Percentiles rank a stretch among this genome's conserved stretches.
phyloP scores from a whole-genome alignment of 2,888 invertebrate genomes.

The Eupithecia dodoneata region DNA sequence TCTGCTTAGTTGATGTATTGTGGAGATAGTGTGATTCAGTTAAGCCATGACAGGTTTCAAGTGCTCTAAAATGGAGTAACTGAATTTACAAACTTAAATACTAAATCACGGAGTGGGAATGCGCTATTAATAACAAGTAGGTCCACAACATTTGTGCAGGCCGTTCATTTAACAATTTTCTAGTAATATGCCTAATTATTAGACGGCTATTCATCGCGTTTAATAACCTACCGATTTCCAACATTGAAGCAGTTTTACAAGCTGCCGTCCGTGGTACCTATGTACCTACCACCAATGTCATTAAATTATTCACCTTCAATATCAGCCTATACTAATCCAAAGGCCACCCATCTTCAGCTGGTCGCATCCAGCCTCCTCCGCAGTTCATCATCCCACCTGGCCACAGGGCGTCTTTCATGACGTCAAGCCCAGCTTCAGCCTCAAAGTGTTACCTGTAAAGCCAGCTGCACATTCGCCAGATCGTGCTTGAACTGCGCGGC shows the following conservation, averaged over 20 bases:
- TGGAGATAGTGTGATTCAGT: not conserved
- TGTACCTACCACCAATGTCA: too few relatives aligned
- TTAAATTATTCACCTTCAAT: too few relatives aligned
- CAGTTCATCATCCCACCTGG: not conserved
- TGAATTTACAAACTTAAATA: not conserved
- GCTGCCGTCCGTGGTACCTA: too few relatives aligned
- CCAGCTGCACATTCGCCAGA: conserved; percentile 76
- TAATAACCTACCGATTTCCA: too few relatives aligned
- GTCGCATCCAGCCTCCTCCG: not conserved
- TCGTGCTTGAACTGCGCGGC: conserved; percentile 83
- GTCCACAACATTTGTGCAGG: too few relatives aligned
- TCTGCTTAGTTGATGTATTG: too few relatives aligned
- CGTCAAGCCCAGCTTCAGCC: not conserved
- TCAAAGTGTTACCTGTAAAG: conserved; percentile 68
- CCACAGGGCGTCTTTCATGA: not conserved
- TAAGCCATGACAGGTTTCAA: not conserved
- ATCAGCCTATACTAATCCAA: too few relatives aligned
- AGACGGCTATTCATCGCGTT: too few relatives aligned
- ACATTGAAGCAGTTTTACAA: too few relatives aligned
- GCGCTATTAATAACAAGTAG: not conserved
- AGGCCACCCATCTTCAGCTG: too few relatives aligned
- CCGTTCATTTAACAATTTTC: not conserved
- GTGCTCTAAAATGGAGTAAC: not conserved
- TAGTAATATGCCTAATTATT: not conserved
- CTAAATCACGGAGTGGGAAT: not conserved